Percentiles rank a stretch among this genome's conserved stretches.
Conservation (phyloP, 2,888 invertebrate genomes). For the Drosophila basisetae region DNA sequence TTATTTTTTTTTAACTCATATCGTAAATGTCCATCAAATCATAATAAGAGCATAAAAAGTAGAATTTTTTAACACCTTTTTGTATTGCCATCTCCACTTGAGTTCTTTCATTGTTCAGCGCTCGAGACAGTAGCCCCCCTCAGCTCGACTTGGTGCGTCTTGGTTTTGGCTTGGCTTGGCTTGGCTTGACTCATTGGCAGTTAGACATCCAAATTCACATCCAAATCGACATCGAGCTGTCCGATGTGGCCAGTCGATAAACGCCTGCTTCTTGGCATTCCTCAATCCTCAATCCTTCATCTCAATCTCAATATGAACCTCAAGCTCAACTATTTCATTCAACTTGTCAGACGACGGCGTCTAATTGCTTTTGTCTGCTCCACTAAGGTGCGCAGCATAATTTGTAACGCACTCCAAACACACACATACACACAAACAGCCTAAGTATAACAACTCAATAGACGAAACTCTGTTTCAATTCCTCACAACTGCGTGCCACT, state of each 20-base stretch:
- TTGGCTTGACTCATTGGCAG: conserved; percentile 61
- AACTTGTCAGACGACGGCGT: conserved; percentile 74
- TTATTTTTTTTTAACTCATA: conserved; percentile 41
- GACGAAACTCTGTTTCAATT: conserved; percentile 51
- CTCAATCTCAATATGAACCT: conserved; percentile 40
- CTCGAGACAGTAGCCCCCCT: conserved; percentile 65
- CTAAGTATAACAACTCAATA: conserved; percentile 77
- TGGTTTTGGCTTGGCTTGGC: not conserved
- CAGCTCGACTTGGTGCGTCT: not conserved
- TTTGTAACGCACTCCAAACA: conserved; percentile 63
- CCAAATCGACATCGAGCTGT: conserved; percentile 54
- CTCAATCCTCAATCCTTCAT: conserved; percentile 49
- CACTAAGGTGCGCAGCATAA: conserved; percentile 75
- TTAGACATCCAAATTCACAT: conserved; percentile 44
- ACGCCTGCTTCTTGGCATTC: conserved; percentile 52
- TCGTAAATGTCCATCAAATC: conserved; percentile 78
- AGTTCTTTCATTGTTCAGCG: conserved; percentile 43
- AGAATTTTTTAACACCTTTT: conserved; percentile 80
- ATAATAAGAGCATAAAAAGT: conserved; percentile 79
- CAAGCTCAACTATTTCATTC: conserved; percentile 72
- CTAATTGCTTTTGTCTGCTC: conserved; percentile 81
- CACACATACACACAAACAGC: conserved; percentile 17
- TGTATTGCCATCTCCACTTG: conserved; percentile 65
- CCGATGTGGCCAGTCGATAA: conserved; percentile 64
- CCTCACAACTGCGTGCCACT: conserved; percentile 44